Evolutionary conservation across 2,797 vertebrate species (phyloP), one percentile per base, ranked within the genome.

Genomic region (Caiman crocodilus): DNA sequence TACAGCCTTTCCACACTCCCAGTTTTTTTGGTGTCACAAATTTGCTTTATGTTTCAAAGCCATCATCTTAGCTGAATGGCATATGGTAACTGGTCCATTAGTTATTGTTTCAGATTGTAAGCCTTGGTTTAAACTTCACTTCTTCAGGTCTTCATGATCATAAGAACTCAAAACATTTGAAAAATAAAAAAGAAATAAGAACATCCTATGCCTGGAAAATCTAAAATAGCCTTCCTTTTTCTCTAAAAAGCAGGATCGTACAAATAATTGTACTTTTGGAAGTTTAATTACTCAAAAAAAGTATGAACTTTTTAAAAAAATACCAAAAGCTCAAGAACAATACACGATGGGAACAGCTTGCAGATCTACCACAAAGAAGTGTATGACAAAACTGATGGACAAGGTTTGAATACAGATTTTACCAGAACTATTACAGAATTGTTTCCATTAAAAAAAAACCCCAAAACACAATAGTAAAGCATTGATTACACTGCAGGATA

Each of bases 241-340:
- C 84, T 23, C 84, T 78, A 67, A 89, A 90, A 4, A 93, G 90
- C 26, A 95, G 60, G 28, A 86, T 67, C 0, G 0, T 60, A 96
- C 60, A 94, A 63, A n/a, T 74, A 7, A 50, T 78, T 87, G 91
- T 76, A 79, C 42, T 67, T 69, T 85, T 79, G 80, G 82, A 96
- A 93, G 16, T 94, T 96, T 91, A 91, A 91, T 91, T 91, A 96
- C 94, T 91, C 79, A 89, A 92, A 97, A 95, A 58, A 59, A 90
- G 79, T 91, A 94, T 26, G 76, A 94, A 95, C 94, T 84, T 94
- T 84, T 74, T 84, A 28, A 83, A 90, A 90, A 90, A 93, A 95
- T 87, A 83, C 90, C 81, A 90, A 85, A 85, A 82, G 94, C 67
- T 55, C 93, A 75, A 75, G 94, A 92, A 94, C 75, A 95, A 86